A percentile compares a stretch with the other conserved stretches of the same genome.
These are phyloP conservation scores for Cossypha polioptera DNA, from an alignment of 2,797 vertebrate genomes.

Conservation along the genomic window DNA sequence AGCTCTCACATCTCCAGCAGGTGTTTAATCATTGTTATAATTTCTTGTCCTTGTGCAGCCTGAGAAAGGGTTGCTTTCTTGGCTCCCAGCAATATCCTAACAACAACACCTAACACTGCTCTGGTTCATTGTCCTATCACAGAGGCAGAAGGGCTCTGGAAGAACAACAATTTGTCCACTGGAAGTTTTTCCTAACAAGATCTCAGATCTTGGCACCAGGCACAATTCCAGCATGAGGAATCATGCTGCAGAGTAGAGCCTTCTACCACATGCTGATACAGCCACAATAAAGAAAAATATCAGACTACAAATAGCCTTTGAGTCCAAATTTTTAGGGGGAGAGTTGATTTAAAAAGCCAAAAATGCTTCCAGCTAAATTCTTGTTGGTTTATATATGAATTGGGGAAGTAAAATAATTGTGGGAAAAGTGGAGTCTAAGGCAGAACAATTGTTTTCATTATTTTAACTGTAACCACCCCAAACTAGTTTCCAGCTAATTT, in stretches of 20 bases:
- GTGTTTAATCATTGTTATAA: too few relatives aligned
- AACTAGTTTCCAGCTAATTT: not conserved
- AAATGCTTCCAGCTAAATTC: not conserved
- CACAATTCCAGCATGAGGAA: not conserved
- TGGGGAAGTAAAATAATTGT: not conserved
- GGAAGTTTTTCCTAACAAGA: slow-evolving; percentile 43
- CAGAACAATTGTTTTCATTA: slow-evolving; percentile 1
- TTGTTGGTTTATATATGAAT: not conserved
- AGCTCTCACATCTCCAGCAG: too few relatives aligned
- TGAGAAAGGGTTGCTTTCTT: too few relatives aligned
- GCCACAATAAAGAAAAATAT: not conserved
- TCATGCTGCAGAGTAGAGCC: not conserved
- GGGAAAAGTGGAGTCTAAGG: not conserved
- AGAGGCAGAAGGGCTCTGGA: slow-evolving; percentile 48
- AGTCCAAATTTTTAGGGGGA: not conserved
- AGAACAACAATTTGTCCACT: slow-evolving; percentile 12
- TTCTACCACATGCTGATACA: not conserved
- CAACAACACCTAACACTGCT: not conserved
- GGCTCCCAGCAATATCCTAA: too few relatives aligned
- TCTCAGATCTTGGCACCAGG: slow-evolving; percentile 39
- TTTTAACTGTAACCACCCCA: not conserved
- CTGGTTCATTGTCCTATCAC: slow-evolving; percentile 40
- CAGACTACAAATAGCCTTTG: not conserved
- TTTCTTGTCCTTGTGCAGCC: too few relatives aligned
- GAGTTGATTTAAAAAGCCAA: not conserved